Evolutionary conservation across 2,888 invertebrate species (phyloP).

Genomic region (Rugalucina vietnamica): DNA sequence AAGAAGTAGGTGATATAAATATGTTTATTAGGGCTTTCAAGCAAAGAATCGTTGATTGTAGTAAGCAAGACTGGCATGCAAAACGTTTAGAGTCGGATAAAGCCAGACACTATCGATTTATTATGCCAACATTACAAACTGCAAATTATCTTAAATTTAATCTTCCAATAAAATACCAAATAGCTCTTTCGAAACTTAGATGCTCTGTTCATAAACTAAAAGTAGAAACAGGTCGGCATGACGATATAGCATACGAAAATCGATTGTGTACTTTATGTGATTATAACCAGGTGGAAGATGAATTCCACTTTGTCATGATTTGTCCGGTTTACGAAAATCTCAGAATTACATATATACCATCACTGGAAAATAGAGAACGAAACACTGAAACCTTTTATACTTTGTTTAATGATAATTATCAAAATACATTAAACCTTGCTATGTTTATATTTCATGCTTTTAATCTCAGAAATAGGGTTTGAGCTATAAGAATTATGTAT

Average conservation of each 20-base stretch:
- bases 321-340: neutral
- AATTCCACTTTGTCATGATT: neutral
- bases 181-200: neutral
- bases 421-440: neutral
- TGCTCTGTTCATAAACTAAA: neutral
- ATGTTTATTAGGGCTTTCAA: conserved; percentile 17
- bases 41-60: conserved; percentile 12
- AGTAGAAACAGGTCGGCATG: neutral
- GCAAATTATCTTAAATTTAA: neutral
- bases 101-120: conserved; percentile 2
- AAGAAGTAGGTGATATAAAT: conserved; percentile 16
- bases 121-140: neutral
- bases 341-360: neutral
- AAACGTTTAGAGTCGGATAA: neutral
- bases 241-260: neutral
- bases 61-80: conserved; percentile 9
- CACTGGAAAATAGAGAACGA: neutral
- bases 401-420: neutral
- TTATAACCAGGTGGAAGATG: neutral
- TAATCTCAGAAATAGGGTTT: neutral
- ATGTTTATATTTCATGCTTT: neutral
- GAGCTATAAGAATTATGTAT: neutral
- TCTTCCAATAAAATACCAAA: neutral
- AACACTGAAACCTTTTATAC: neutral
- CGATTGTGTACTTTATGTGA: neutral